phyloP scores from a whole-genome alignment of 2,888 invertebrate genomes.

The Dromius quadrimaculatus region DNA sequence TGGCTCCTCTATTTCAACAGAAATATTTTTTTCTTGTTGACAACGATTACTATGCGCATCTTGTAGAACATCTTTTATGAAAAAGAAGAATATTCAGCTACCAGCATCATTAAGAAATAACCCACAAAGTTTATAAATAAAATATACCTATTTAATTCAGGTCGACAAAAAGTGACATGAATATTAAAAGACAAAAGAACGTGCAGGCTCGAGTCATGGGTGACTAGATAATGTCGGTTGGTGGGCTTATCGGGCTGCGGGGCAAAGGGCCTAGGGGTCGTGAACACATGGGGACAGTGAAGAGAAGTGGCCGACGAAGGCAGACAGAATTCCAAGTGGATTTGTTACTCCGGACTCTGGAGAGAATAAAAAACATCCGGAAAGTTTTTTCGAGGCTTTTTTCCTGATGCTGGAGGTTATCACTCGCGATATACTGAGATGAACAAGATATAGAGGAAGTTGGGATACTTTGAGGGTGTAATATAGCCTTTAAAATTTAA shows the following conservation, averaged over 20 bases:
- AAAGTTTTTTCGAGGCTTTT: slow-evolving; percentile 41
- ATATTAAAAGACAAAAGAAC: slow-evolving; percentile 37
- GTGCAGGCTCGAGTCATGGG: slow-evolving; percentile 12
- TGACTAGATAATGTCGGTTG: slow-evolving; percentile 24
- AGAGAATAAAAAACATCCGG: slow-evolving; percentile 45
- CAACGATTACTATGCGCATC: neutral
- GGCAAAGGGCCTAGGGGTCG: neutral
- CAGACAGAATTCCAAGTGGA: slow-evolving; percentile 46
- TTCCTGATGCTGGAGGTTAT: slow-evolving; percentile 18
- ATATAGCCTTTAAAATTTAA: neutral
- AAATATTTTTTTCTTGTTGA: slow-evolving; percentile 12
- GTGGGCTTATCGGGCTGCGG: neutral
- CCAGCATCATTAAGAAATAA: slow-evolving; percentile 33
- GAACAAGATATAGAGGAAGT: slow-evolving; percentile 25
- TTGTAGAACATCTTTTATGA: neutral
- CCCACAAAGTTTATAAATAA: slow-evolving; percentile 44
- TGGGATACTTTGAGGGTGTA: neutral
- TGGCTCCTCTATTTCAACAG: no score
- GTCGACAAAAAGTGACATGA: slow-evolving; percentile 44
- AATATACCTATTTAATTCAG: slow-evolving; percentile 41
- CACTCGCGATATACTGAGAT: slow-evolving; percentile 9
- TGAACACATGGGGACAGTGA: slow-evolving; percentile 35
- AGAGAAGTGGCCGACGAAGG: slow-evolving; percentile 33
- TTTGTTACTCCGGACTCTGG: slow-evolving; percentile 32
- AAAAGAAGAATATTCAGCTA: slow-evolving; percentile 2